These are phyloP conservation scores for Drosophila littoralis DNA, from an alignment of 1,140 invertebrate genomes.

Conservation along the genomic window DNA sequence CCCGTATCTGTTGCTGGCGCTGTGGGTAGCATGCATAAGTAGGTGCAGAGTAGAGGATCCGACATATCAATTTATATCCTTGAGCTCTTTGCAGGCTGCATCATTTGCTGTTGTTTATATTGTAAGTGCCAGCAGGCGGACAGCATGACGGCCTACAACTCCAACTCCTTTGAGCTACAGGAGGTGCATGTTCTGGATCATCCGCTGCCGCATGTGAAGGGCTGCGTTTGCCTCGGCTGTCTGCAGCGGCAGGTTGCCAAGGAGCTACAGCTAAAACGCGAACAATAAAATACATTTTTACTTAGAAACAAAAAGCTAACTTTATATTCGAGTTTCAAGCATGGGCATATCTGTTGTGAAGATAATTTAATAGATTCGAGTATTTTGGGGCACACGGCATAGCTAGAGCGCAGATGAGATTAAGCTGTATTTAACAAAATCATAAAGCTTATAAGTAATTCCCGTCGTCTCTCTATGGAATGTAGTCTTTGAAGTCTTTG, in stretches of 20 bases:
- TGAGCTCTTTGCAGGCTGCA: constrained; percentile 20
- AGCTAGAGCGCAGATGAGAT: too few species aligned
- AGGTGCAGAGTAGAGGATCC: background rate
- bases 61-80: background rate
- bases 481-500: too few species aligned
- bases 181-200: constrained; percentile 48
- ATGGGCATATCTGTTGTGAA: background rate
- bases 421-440: too few species aligned
- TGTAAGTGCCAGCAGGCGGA: constrained; percentile 55
- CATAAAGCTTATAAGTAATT: too few species aligned
- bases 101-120: constrained; percentile 50
- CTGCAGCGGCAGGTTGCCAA: constrained; percentile 51
- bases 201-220: constrained; percentile 41
- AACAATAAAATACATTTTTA: background rate
- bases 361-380: background rate
- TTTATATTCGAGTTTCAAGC: constrained; percentile 2
- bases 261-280: constrained; percentile 42
- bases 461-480: too few species aligned
- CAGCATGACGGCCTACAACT: constrained; percentile 40
- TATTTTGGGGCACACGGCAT: background rate
- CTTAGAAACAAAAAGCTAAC: background rate
- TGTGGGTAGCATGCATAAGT: constrained; percentile 60
- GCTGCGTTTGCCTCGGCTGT: constrained; percentile 53
- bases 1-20: constrained; percentile 38
- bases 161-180: constrained; percentile 50